Percentiles rank a stretch among this genome's conserved stretches.
These are phyloP conservation scores for Dryadula phaetusa DNA, from an alignment of 2,888 invertebrate genomes.

Conservation along the genomic window DNA sequence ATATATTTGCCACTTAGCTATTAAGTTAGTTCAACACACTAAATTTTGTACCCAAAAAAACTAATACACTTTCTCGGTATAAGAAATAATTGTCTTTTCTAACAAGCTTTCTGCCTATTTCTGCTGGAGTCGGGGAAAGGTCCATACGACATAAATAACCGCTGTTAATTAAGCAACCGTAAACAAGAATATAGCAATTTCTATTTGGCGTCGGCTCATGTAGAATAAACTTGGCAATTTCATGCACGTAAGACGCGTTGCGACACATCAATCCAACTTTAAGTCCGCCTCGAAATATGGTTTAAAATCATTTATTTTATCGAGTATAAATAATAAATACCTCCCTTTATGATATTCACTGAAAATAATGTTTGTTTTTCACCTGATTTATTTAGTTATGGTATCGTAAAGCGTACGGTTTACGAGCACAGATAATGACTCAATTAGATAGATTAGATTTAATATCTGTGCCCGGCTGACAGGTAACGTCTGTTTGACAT, in stretches of 20 bases:
- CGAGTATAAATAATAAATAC: slow-evolving; percentile 62
- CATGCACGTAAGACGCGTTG: slow-evolving; percentile 64
- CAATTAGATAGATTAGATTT: slow-evolving; percentile 58
- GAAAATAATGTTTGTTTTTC: slow-evolving; percentile 73
- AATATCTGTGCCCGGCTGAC: slow-evolving; percentile 45
- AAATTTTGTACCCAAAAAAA: slow-evolving; percentile 9
- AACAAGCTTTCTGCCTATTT: slow-evolving; percentile 50
- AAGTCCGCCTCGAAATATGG: slow-evolving; percentile 56
- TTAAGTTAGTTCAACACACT: slow-evolving; percentile 3
- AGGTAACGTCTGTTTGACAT: slow-evolving; percentile 37
- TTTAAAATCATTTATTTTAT: slow-evolving; percentile 63
- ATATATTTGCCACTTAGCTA: slow-evolving; percentile 3
- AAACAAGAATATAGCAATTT: slow-evolving; percentile 58
- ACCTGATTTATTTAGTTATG: slow-evolving; percentile 71
- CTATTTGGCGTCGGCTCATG: slow-evolving; percentile 56
- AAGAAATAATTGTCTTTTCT: slow-evolving; percentile 47
- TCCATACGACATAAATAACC: slow-evolving; percentile 46
- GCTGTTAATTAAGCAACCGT: slow-evolving; percentile 59
- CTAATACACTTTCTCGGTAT: slow-evolving; percentile 28
- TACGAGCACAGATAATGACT: slow-evolving; percentile 59
- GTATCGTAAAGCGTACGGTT: slow-evolving; percentile 66
- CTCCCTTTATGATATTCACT: slow-evolving; percentile 70
- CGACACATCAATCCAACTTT: slow-evolving; percentile 68
- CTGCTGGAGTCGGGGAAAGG: slow-evolving; percentile 37
- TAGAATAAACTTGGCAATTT: slow-evolving; percentile 64